A percentile compares a stretch with the other conserved stretches of the same genome.
Evolutionary conservation across 2,888 invertebrate genomes (phyloP).

Genomic region (Heliconius ismenius): DNA sequence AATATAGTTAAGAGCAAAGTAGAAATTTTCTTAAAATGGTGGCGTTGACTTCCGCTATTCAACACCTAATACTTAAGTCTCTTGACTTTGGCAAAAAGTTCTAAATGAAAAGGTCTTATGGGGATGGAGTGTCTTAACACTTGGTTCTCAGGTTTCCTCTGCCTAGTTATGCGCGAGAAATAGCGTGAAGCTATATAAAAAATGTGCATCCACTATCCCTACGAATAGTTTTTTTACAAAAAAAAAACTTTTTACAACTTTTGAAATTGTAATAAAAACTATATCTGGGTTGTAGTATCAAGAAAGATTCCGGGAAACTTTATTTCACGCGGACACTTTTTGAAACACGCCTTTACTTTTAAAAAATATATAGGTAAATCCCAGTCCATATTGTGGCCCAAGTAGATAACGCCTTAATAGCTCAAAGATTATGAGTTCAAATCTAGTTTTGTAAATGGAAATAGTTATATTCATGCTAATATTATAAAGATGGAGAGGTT

Average conservation of each 20-base stretch:
- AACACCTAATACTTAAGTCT: not conserved
- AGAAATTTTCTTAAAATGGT: too few relatives aligned
- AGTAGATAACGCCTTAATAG: not conserved
- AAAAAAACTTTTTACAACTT: slow-evolving; percentile 1
- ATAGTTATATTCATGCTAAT: too few relatives aligned
- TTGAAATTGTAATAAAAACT: not conserved
- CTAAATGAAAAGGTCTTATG: not conserved
- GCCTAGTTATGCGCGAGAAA: not conserved
- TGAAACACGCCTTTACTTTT: slow-evolving; percentile 1
- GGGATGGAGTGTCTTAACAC: not conserved
- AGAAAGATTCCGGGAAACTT: not conserved
- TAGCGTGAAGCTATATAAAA: not conserved
- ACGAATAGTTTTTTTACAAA: not conserved
- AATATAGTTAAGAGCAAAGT: too few relatives aligned
- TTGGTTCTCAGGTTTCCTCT: not conserved
- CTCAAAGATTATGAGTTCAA: not conserved
- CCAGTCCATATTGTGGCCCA: not conserved
- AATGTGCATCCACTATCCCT: not conserved
- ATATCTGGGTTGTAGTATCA: slow-evolving; percentile 2
- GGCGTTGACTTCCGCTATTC: not conserved
- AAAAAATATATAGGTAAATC: not conserved
- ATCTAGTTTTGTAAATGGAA: not conserved
- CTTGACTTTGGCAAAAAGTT: not conserved
- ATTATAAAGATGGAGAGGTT: too few relatives aligned
- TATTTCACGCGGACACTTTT: not conserved